Percentiles rank a stretch among this genome's conserved stretches.
Conservation (phyloP, 2,113 vertebrate genomes). For the Myotis yumanensis region DNA sequence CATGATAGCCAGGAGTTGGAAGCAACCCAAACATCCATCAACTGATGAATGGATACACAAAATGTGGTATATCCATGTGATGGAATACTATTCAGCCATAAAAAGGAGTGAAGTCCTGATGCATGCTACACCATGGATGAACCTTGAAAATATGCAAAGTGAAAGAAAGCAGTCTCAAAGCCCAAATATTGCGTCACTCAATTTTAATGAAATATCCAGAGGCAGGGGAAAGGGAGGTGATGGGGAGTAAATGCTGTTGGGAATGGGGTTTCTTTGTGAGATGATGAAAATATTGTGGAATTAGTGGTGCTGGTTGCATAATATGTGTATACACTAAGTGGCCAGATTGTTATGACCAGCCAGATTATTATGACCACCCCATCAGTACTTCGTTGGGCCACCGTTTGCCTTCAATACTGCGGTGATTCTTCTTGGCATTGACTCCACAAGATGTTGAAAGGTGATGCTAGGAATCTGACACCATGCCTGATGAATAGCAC, state of each 20-base stretch:
- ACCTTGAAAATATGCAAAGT: background rate
- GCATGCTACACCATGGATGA: background rate
- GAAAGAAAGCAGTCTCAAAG: background rate
- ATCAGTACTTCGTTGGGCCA: too few relatives aligned
- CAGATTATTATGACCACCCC: too few relatives aligned
- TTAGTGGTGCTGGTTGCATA: background rate
- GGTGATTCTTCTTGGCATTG: too few relatives aligned
- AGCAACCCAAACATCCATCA: background rate
- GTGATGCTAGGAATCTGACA: too few relatives aligned
- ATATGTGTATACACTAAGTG: background rate
- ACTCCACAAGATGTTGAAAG: too few relatives aligned
- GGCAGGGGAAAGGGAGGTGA: background rate
- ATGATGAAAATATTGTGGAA: constrained; percentile 25
- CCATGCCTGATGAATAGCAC: too few relatives aligned
- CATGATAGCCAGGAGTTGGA: background rate
- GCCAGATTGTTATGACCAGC: too few relatives aligned
- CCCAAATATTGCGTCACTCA: background rate
- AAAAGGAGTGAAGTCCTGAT: background rate
- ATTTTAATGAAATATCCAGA: constrained; percentile 19
- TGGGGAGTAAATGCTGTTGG: background rate
- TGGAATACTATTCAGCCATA: background rate
- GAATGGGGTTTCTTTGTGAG: background rate
- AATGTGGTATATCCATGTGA: background rate
- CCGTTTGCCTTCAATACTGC: too few relatives aligned
- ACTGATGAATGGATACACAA: background rate